Base-by-base conservation (phyloP, 2,113 vertebrate species). In the Entelurus aequoreus region DNA sequence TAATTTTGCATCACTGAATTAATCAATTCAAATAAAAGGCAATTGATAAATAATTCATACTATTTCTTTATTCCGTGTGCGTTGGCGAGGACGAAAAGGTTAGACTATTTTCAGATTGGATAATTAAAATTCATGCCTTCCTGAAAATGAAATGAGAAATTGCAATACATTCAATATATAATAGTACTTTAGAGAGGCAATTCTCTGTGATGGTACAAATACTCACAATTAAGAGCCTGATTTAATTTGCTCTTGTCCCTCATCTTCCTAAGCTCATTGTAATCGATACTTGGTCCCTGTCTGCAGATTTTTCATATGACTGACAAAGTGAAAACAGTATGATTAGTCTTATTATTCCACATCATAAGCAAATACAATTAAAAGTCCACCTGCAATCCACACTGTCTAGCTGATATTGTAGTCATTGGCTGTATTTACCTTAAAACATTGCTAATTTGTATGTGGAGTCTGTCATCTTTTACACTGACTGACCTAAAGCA, bases 51-150 rank as follows among this genome's bases (percentile, higher is more conserved):
- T 94, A 93, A 94, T 94, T 96, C 88, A 89, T 50, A 48, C 64
- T 67, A 93, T 92, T 92, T 65, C 60, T 68, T 91, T 92, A 72
- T 75, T 81, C 4, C 71, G 58, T 68, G 67, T 63, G 66, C 79
- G 60, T 84, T 89, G 78, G 68, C 78, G 77, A 69, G 57, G 50
- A 91, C 89, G 57, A 60, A 81, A 81, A 88, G 83, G 83, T 86
- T 80, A 87, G 74, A 68, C 73, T 74, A 71, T 79, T 83, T 86
- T 81, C 88, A 90, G 91, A 93, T 91, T 82, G 87, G 81, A 87
- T 90, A 81, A 94, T 98, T 94, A 95, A 95, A 94, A 96, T 97
- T 95, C 89, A 96, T 94, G 86, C 93, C 90, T 89, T 91, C 82
- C 82, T 91, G 91, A 88, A 72, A 74, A 92, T 88, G 82, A 93